These are phyloP conservation scores for Corythornis cristatus DNA, from an alignment of 2,113 vertebrate species.

Conservation along the genomic window DNA sequence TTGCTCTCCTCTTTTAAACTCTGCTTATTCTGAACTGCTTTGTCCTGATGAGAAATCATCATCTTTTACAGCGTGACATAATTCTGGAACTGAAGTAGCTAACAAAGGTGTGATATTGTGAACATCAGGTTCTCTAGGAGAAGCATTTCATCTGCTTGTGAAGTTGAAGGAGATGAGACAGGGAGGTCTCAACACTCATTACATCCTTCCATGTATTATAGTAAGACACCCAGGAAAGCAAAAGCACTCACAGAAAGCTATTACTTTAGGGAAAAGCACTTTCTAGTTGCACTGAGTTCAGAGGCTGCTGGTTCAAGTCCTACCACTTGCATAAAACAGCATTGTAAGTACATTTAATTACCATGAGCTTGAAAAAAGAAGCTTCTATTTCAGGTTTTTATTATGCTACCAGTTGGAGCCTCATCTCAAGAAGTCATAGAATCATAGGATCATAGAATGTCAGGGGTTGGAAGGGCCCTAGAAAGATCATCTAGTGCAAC, in stretches of 20 bases:
- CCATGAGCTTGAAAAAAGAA: background rate
- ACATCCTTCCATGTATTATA: background rate
- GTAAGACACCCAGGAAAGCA: background rate
- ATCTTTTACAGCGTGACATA: background rate
- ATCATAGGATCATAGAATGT: too few species aligned
- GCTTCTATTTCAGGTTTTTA: background rate
- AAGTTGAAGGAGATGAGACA: background rate
- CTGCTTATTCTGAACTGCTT: background rate
- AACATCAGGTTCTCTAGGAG: background rate
- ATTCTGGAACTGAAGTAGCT: background rate
- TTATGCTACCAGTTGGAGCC: background rate
- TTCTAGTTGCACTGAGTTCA: background rate
- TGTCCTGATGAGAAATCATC: background rate
- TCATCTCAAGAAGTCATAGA: background rate
- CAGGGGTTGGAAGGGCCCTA: too few species aligned
- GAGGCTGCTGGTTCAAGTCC: background rate
- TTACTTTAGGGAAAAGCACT: background rate
- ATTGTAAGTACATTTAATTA: background rate
- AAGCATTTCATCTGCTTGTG: background rate
- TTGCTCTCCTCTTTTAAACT: slow-evolving; percentile 23
- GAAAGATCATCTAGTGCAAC: too few species aligned
- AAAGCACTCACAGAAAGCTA: background rate
- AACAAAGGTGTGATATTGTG: background rate
- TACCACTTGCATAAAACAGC: background rate
- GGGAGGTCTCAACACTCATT: rapidly evolving